These are phyloP conservation scores for Cyprinodon variegatus DNA, from an alignment of 2,113 vertebrate genomes.

Conservation along the genomic window DNA sequence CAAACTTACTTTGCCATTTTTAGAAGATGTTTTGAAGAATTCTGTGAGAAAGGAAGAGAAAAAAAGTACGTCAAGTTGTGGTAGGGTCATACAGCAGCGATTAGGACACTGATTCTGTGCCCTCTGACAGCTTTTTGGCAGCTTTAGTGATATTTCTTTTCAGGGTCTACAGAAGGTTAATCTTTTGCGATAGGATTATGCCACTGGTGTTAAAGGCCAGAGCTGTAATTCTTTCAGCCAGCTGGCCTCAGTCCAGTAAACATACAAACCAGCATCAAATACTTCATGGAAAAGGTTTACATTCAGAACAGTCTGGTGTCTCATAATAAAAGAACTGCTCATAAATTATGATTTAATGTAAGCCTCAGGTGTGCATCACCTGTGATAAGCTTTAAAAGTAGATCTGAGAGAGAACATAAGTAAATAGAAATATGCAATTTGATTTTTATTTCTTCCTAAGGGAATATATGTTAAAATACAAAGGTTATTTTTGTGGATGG, in stretches of 20 bases:
- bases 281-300: constrained; percentile 12
- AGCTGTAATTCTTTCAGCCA: constrained; percentile 15
- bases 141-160: constrained; percentile 29
- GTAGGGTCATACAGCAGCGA: not conserved
- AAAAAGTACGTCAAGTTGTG: not conserved
- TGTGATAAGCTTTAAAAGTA: not conserved
- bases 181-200: constrained; percentile 66
- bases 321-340: not conserved
- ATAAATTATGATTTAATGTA: constrained; percentile 21
- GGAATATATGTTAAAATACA: too few species aligned
- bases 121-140: constrained; percentile 10
- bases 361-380: not conserved
- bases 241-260: not conserved
- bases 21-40: not conserved
- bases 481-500: too few species aligned
- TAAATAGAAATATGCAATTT: too few species aligned
- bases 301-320: constrained; percentile 13
- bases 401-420: not conserved
- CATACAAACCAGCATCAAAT: not conserved
- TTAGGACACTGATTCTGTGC: constrained; percentile 15
- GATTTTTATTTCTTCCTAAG: too few species aligned
- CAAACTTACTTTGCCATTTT: constrained; percentile 74
- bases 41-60: constrained; percentile 38
- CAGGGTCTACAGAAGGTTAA: constrained; percentile 40
- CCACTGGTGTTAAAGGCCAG: constrained; percentile 30